Percentiles rank a stretch among this genome's conserved stretches.
phyloP scores from a whole-genome alignment of 2,888 invertebrate genomes.

The Eupithecia inturbata region DNA sequence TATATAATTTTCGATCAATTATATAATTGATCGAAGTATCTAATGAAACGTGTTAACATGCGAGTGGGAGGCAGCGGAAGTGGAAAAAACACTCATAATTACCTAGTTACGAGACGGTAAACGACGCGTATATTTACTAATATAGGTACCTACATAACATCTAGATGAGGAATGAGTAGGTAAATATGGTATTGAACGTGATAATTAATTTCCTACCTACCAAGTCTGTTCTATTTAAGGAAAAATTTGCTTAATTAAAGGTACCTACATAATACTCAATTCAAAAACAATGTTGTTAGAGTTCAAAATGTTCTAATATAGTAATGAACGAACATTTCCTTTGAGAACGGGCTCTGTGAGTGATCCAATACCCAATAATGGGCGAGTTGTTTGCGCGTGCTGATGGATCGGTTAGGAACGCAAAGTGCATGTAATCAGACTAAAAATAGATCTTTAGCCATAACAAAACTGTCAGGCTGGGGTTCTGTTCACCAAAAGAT shows the following conservation, averaged over 20 bases:
- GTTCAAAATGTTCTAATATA: conserved; percentile 43
- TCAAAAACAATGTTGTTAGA: conserved; percentile 40
- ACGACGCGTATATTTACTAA: neutral
- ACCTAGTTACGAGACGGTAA: neutral
- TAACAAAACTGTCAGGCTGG: neutral
- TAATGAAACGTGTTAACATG: neutral
- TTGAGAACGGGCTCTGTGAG: conserved; percentile 43
- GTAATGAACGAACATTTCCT: conserved; percentile 43
- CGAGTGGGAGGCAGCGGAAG: neutral
- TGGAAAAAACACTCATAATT: neutral
- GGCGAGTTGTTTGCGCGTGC: conserved; percentile 20
- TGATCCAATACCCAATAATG: conserved; percentile 39
- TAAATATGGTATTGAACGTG: neutral
- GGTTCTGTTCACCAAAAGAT: neutral
- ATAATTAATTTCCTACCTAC: neutral
- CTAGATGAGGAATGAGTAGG: neutral
- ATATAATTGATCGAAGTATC: no score
- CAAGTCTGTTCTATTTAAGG: neutral
- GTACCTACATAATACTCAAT: neutral
- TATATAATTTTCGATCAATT: no score
- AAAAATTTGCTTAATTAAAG: no score
- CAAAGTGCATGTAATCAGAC: conserved; percentile 10
- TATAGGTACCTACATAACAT: neutral
- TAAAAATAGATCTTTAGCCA: neutral
- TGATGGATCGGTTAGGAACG: conserved; percentile 8